Evolutionary conservation across 2,113 vertebrate species (phyloP).

Genomic region (Grallaria varia): DNA sequence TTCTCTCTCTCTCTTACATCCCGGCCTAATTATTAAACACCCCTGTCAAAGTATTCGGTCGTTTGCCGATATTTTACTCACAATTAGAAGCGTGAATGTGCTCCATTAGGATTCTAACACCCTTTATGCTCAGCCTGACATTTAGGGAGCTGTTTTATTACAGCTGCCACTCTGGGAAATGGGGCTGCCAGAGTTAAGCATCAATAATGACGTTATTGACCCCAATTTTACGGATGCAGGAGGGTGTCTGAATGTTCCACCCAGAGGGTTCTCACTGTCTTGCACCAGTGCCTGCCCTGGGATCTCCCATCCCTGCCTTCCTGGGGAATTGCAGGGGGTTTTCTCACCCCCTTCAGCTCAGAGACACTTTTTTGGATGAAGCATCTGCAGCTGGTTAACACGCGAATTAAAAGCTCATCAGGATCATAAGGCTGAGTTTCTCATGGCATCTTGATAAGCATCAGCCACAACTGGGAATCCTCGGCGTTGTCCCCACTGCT

Average conservation of each 20-base stretch:
- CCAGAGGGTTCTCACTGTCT: background rate
- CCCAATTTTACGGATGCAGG: slow-evolving; percentile 20
- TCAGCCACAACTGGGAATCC: background rate
- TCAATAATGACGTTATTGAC: slow-evolving; percentile 48
- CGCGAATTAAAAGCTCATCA: background rate
- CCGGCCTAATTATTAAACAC: slow-evolving; percentile 57
- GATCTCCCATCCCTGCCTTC: background rate
- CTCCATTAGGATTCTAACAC: slow-evolving; percentile 59
- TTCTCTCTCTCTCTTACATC: background rate
- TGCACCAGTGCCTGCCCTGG: background rate
- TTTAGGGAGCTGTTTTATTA: slow-evolving; percentile 55
- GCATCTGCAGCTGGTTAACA: background rate
- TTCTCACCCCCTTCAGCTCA: background rate
- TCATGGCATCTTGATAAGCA: background rate
- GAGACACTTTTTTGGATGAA: background rate
- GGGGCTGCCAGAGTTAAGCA: slow-evolving; percentile 2
- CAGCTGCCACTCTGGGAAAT: slow-evolving; percentile 20
- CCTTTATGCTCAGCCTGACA: slow-evolving; percentile 54
- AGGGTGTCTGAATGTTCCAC: background rate
- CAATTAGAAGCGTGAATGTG: slow-evolving; percentile 60
- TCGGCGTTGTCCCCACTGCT: background rate
- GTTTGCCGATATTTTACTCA: slow-evolving; percentile 62
- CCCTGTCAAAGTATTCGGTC: slow-evolving; percentile 13
- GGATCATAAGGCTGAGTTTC: background rate
- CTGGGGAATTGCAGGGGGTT: background rate